Evolutionary conservation across 2,888 invertebrate genomes (phyloP).

Genomic region (Ligdia adustata): DNA sequence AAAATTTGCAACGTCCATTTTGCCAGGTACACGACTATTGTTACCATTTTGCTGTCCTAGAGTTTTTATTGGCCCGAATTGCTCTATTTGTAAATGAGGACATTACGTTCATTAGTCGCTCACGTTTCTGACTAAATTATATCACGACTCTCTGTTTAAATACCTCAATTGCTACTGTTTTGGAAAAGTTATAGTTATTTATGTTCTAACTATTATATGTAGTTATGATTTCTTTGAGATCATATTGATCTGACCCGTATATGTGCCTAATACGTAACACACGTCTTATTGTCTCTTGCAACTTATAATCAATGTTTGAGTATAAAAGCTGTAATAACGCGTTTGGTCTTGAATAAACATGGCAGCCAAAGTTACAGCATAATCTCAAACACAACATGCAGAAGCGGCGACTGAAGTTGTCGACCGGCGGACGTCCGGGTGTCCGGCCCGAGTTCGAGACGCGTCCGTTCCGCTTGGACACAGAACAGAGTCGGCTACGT

Average conservation of each 20-base stretch:
- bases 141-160: constrained; percentile 21
- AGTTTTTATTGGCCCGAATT: constrained; percentile 46
- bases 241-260: too few relatives aligned
- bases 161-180: constrained; percentile 12
- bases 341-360: too few relatives aligned
- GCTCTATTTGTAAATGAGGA: constrained; percentile 38
- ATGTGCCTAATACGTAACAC: too few relatives aligned
- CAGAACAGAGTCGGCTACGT: too few relatives aligned
- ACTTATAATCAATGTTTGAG: too few relatives aligned
- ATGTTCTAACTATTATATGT: neutral
- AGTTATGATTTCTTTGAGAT: too few relatives aligned
- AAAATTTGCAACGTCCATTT: constrained; percentile 37
- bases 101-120: constrained; percentile 35
- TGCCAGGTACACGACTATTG: constrained; percentile 29
- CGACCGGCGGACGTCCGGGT: constrained; percentile 47
- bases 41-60: constrained; percentile 31
- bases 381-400: constrained; percentile 1
- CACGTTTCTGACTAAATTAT: constrained; percentile 26
- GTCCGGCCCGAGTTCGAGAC: neutral
- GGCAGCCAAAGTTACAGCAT: neutral
- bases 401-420: constrained; percentile 8
- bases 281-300: too few relatives aligned
- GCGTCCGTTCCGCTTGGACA: constrained; percentile 6
- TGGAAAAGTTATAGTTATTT: neutral
- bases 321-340: too few relatives aligned